phyloP scores from a whole-genome alignment of 2,797 vertebrate species.

The Peromyscus aztecus region DNA sequence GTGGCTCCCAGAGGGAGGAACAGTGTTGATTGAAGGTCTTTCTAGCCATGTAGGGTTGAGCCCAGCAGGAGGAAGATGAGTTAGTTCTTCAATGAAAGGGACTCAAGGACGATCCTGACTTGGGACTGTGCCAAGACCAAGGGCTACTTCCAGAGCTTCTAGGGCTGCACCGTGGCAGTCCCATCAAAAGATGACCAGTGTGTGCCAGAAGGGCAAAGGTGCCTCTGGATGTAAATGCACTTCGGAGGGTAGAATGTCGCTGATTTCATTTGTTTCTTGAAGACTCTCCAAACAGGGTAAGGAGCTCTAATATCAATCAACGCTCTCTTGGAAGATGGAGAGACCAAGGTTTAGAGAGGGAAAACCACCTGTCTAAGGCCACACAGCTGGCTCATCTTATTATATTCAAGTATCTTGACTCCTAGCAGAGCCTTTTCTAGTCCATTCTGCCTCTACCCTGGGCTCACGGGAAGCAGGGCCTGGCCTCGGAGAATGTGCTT shows the following conservation, averaged over 20 bases:
- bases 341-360: slow-evolving; percentile 20
- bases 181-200: not conserved
- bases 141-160: not conserved
- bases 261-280: not conserved
- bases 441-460: not conserved
- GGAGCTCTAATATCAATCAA: not conserved
- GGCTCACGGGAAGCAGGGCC: not conserved
- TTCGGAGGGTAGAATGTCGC: not conserved
- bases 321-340: not conserved
- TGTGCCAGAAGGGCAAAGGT: rapidly evolving
- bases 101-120: not conserved
- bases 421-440: not conserved
- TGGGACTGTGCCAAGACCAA: too few species aligned
- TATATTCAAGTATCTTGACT: not conserved
- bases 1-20: not conserved
- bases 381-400: not conserved
- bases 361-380: not conserved
- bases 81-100: not conserved
- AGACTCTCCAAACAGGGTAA: not conserved
- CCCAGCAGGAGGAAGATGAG: not conserved
- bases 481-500: not conserved
- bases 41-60: not conserved
- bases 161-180: not conserved
- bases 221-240: not conserved
- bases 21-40: not conserved